Evolutionary conservation across 2,797 vertebrate species (phyloP).

Genomic region (Gymnoscopelus braueri): DNA sequence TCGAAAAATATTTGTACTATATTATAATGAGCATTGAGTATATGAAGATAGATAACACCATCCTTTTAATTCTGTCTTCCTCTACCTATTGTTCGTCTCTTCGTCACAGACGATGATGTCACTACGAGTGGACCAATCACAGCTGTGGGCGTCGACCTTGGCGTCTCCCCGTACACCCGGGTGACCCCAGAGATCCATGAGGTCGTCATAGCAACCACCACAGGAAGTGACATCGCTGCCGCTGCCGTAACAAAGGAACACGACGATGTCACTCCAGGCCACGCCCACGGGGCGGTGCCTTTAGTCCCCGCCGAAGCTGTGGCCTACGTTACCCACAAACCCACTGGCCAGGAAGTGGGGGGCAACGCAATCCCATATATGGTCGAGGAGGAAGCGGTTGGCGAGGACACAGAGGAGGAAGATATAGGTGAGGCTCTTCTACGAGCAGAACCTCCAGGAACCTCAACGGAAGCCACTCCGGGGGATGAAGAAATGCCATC

Average conservation of each 20-base stretch:
- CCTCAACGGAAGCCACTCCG: too few relatives aligned
- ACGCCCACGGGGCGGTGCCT: too few relatives aligned
- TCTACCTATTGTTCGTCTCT: constrained; percentile 20
- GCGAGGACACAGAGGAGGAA: not conserved
- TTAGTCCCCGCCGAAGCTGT: not conserved
- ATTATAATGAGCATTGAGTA: too few relatives aligned
- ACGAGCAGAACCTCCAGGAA: too few relatives aligned
- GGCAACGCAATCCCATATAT: not conserved
- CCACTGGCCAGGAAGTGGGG: constrained; percentile 7
- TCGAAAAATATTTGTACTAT: too few relatives aligned
- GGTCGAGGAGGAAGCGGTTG: constrained; percentile 1
- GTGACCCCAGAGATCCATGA: constrained; percentile 14
- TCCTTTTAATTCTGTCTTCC: not conserved
- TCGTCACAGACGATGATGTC: constrained; percentile 65
- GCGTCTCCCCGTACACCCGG: too few relatives aligned
- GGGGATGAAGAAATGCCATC: constrained; percentile 30
- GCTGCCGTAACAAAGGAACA: constrained; percentile 14
- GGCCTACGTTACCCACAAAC: constrained; percentile 17
- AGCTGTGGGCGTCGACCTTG: not conserved
- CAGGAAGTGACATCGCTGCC: not conserved
- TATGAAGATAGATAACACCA: not conserved
- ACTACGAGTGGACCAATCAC: constrained; percentile 51
- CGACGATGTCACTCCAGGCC: not conserved
- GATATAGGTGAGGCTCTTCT: constrained; percentile 6
- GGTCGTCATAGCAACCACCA: not conserved